Base-by-base conservation (phyloP, 2,888 invertebrate species). In the Acrobasis consociella region DNA sequence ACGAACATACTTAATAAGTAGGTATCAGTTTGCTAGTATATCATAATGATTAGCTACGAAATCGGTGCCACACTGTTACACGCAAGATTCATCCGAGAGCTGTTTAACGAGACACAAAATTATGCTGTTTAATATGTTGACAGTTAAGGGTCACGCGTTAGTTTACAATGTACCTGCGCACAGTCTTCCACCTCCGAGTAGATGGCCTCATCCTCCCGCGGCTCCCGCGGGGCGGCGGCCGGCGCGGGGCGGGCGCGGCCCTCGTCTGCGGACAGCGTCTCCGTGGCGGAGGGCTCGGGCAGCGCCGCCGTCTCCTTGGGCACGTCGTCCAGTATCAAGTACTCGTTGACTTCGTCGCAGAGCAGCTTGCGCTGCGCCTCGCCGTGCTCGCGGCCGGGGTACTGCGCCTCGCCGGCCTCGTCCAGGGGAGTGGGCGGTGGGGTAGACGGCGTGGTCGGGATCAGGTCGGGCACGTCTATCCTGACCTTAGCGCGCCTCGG, bases 121-220 rank as follows among this genome's bases (percentile, higher is more conserved):
- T 2, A 31, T 31, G 31, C 31, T 5, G 7, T 7, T 31, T 31
- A 31, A 8, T 31, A 31, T 8, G 31, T 31, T 31, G 31, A 31
- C 31, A 31, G 31, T 31, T 13, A 46, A 2, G 46, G 46, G 11
- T 46, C 56, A 74, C 22, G 15, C 9, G 31, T 31, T 7, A 38
- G 51, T 16, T 46, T 42, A 49, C 37, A 49, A 52, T 22, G 64
- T 89, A 90, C 90, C 90, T 89, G 87, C 49, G 82, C 74, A 64
- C 70, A 65, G 55, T 89, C 85, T 50, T 86, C 89, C 13, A 89
- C 87, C 77, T 90, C 91, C 1, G 87, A 84, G 71, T 91, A 91
- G 63, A 90, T 88, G 62, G 75, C 87, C 64, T 91, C 89, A 13
- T 86, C 83, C 8, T 56, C 31, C 51, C 61, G 22, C 9, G 16